Percentiles rank a stretch among this genome's conserved stretches.
Evolutionary conservation across 2,797 vertebrate species (phyloP).

Genomic region (Neosilurus hyrtlii): DNA sequence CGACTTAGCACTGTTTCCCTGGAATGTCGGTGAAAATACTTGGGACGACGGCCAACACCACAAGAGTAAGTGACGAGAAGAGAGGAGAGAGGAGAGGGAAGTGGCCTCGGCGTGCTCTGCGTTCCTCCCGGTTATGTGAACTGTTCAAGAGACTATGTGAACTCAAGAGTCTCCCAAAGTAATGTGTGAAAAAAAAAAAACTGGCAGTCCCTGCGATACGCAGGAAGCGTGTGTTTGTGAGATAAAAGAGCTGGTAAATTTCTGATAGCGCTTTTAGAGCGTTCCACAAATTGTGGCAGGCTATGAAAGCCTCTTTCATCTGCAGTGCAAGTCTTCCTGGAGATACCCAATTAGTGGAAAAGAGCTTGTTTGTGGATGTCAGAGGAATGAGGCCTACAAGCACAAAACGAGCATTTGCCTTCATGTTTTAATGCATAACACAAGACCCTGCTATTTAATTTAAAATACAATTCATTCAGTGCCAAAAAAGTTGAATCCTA

Average conservation of each 20-base stretch:
- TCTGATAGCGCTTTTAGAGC: background rate
- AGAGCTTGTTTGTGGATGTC: background rate
- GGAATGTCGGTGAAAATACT: constrained; percentile 62
- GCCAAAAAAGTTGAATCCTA: too few species aligned
- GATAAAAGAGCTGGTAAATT: constrained; percentile 14
- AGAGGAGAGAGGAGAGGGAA: constrained; percentile 19
- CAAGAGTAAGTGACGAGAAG: constrained; percentile 26
- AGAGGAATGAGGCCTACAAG: too few species aligned
- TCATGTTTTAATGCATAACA: background rate
- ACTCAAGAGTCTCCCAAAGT: background rate
- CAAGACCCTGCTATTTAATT: background rate
- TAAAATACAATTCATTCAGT: too few species aligned
- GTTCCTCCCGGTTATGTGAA: constrained; percentile 60
- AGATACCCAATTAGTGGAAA: background rate
- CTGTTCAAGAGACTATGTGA: constrained; percentile 10
- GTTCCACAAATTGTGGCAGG: constrained; percentile 1
- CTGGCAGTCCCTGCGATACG: too few species aligned
- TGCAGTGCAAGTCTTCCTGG: background rate
- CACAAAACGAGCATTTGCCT: background rate
- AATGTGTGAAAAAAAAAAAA: background rate
- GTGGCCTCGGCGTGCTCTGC: constrained; percentile 51
- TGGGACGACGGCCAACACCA: constrained; percentile 64
- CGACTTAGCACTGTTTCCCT: constrained; percentile 57
- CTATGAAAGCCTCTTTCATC: constrained; percentile 26
- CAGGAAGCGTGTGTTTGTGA: background rate